Evolutionary conservation across 2,113 vertebrate genomes (phyloP), one percentile per base, ranked within the genome.

Genomic region (Myotis lucifugus): DNA sequence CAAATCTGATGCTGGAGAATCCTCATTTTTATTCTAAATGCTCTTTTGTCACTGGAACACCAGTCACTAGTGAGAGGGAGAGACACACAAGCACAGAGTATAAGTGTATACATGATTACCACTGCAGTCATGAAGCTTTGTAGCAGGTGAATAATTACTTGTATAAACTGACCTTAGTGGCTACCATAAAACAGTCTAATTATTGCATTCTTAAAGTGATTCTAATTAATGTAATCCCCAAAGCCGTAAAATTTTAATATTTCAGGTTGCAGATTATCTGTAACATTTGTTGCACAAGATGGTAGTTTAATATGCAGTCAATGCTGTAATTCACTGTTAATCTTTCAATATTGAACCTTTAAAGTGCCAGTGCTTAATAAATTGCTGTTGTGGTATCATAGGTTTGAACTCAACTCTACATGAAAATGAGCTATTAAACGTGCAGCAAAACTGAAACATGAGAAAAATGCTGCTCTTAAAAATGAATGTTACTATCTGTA

Each of bases 241-340:
- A 97, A 98, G 87, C 85, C 86, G 32, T 96, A 94, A 95, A 81
- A 97, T 97, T 97, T 94, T 98, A 98, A 97, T 98, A 98, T 97
- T 98, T 97, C 95, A 97, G 27, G 69, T 96, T 98, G 69, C 91
- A 97, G 88, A 97, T 95, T 96, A 69, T 93, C 90, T 94, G 61
- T 95, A 98, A 94, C 87, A 95, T 98, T 98, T 97, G 82, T 94
- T 97, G 46, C 77, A 93, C 66, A 97, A 97, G 72, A 87, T 97
- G 85, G 82, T 89, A 67, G 32, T 96, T 98, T 97, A 98, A 95
- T 95, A 61, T 96, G 59, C 64, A 96, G 54, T 19, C 34, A 97
- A 46, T 95, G 90, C 85, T 66, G 54, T 97, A 97, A 97, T 97
- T 98, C 94, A 95, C 78, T 85, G 61, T 78, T 97, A 97, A 93